Evolutionary conservation across 1,140 invertebrate species (phyloP).

Genomic region (Propsilocerus akamusi): DNA sequence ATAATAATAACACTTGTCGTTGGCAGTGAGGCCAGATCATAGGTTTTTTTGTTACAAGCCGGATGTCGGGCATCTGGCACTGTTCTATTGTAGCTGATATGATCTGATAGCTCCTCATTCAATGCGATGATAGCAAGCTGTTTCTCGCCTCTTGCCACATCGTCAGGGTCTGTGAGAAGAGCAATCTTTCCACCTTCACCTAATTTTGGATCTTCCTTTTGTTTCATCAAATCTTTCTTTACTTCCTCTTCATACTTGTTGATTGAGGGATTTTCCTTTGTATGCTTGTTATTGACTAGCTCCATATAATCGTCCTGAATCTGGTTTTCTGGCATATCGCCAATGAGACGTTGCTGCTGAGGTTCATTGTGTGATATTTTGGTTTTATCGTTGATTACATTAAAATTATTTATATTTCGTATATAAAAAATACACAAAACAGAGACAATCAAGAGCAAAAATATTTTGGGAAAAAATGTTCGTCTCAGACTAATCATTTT

Average conservation of each 20-base stretch:
- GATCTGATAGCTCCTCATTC: slow-evolving; percentile 64
- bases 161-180: slow-evolving; percentile 31
- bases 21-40: slow-evolving; percentile 28
- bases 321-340: background rate
- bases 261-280: background rate
- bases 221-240: slow-evolving; percentile 20
- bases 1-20: slow-evolving; percentile 56
- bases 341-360: background rate
- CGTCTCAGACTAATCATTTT: background rate
- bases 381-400: background rate
- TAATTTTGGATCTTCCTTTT: slow-evolving; percentile 23
- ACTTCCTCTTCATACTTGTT: slow-evolving; percentile 21
- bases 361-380: background rate
- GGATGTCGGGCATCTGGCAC: slow-evolving; percentile 37
- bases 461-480: background rate
- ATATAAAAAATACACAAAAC: background rate
- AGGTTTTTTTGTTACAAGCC: slow-evolving; percentile 25
- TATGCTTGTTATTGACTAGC: background rate
- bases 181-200: slow-evolving; percentile 45
- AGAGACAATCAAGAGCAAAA: background rate
- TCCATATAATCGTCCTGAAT: background rate
- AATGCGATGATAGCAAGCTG: slow-evolving; percentile 59
- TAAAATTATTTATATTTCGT: slow-evolving; percentile 1
- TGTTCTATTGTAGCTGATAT: slow-evolving; percentile 54
- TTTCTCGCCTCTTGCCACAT: slow-evolving; percentile 34